Evolutionary conservation across 2,113 vertebrate species (phyloP).

Genomic region (Hiodon tergisus): DNA sequence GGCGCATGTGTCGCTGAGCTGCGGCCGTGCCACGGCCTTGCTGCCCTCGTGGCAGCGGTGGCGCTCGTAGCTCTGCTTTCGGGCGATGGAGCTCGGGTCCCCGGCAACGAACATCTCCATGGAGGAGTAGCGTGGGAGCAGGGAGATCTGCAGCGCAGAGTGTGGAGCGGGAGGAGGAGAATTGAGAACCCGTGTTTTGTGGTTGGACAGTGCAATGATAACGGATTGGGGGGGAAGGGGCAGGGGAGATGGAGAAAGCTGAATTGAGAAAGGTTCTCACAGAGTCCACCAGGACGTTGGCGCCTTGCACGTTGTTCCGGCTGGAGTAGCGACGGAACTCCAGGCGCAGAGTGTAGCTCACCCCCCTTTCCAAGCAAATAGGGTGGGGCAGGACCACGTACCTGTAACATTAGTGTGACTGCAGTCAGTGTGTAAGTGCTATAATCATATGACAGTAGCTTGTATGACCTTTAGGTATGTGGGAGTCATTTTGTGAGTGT

Average conservation of each 20-base stretch:
- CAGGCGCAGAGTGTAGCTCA: slow-evolving; percentile 76
- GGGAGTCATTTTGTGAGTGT: neutral
- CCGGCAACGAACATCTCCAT: slow-evolving; percentile 89
- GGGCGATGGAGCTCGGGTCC: slow-evolving; percentile 63
- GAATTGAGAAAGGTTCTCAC: slow-evolving; percentile 53
- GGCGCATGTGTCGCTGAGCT: slow-evolving; percentile 72
- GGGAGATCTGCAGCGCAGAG: slow-evolving; percentile 62
- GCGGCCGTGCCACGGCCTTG: slow-evolving; percentile 52
- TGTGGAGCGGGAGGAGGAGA: neutral
- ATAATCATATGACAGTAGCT: neutral
- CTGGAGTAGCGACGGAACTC: slow-evolving; percentile 73
- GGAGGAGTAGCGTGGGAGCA: slow-evolving; percentile 77
- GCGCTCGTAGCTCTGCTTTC: slow-evolving; percentile 75
- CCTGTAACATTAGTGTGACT: slow-evolving; percentile 49
- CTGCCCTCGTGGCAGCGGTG: slow-evolving; percentile 81
- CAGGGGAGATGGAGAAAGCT: neutral
- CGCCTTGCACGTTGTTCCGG: slow-evolving; percentile 54
- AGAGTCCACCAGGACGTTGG: slow-evolving; percentile 79
- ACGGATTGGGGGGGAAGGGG: neutral
- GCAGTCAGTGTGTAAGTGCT: neutral
- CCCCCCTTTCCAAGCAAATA: slow-evolving; percentile 79
- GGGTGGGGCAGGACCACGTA: slow-evolving; percentile 70
- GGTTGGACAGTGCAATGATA: neutral
- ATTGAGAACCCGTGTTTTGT: neutral
- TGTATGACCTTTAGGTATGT: neutral